Conservation (phyloP, 1,140 invertebrate genomes). For the Anagrus nilaparvatae region DNA sequence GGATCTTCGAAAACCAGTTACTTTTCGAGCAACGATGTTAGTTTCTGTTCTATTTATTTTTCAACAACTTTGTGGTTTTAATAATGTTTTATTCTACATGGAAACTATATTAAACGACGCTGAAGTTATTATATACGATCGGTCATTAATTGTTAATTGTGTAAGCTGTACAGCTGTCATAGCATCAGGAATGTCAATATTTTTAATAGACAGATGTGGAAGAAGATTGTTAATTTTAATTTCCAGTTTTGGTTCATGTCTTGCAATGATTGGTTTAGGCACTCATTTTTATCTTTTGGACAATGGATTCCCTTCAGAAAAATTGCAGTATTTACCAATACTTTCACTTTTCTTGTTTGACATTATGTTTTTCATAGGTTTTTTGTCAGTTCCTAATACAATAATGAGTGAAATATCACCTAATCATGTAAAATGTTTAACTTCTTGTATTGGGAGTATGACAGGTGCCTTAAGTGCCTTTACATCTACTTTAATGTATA, state of each 20-base stretch:
- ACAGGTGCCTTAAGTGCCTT: slow-evolving; percentile 62
- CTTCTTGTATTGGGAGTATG: slow-evolving; percentile 56
- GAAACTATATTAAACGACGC: slow-evolving; percentile 58
- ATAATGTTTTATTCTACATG: slow-evolving; percentile 61
- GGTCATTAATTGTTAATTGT: slow-evolving; percentile 49
- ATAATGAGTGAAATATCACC: slow-evolving; percentile 66
- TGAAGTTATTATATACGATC: slow-evolving; percentile 37
- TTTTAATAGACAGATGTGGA: slow-evolving; percentile 63
- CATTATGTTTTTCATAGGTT: slow-evolving; percentile 39
- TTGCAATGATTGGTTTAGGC: slow-evolving; percentile 45
- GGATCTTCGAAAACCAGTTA: slow-evolving; percentile 7
- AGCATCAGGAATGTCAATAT: slow-evolving; percentile 47
- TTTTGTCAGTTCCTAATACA: slow-evolving; percentile 59
- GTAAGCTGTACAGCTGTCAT: slow-evolving; percentile 56
- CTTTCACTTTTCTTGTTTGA: slow-evolving; percentile 16
- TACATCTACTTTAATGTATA: slow-evolving; percentile 61
- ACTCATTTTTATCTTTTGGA: slow-evolving; percentile 51
- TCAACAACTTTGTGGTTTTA: slow-evolving; percentile 67
- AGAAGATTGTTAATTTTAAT: slow-evolving; percentile 54
- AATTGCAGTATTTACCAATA: slow-evolving; percentile 22
- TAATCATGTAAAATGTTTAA: slow-evolving; percentile 53
- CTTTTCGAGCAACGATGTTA: slow-evolving; percentile 50
- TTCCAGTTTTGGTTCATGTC: slow-evolving; percentile 45
- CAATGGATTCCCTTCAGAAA: slow-evolving; percentile 29
- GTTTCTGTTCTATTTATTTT: slow-evolving; percentile 55